Base-by-base conservation (phyloP, 1,140 invertebrate species). In the Muscidifurax raptorellus region DNA sequence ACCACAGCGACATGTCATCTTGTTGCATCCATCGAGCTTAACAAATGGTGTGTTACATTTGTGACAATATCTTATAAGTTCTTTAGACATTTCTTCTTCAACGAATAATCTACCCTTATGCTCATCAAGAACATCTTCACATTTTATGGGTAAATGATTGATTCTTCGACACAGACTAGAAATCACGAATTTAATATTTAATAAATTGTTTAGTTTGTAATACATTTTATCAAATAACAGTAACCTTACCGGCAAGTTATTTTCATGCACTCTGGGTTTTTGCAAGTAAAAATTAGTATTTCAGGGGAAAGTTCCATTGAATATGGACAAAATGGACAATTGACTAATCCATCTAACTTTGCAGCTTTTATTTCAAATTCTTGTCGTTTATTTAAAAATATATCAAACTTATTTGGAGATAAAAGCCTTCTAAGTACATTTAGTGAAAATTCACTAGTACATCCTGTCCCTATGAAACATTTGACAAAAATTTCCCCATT, bases 1-100 rank as follows among this genome's bases (percentile, higher is more conserved):
- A 0, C 95, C 95, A 93, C 96, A 96, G 0, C 88, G 32, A 90
- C 96, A 96, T 1, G 92, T 94, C 93, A 96, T 96, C 89, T 95
- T 95, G 86, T 96, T 96, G 87, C 96, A 96, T 2, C 96, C 96
- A 75, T 92, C 90, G 59, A 92, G 90, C 89, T 96, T 96, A 77
- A 94, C 91, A 87, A 95, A 95, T 44, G 93, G 90, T 40, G 91
- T 93, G 12, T 92, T 90, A 89, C 95, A 96, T 3, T 89, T 92
- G 28, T 92, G 93, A 89, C 95, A 96, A 71, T 91, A 94, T 75
- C 95, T 94, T 15, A 96, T 88, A 71, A 96, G 90, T 9, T 95
- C 95, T 87, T 95, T 94, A 18, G 95, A 95, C 93, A 96, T 94
- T 88, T 94, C 93, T 85, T 95, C 94, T 89, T 96, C 95, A 28